Evolutionary conservation across 2,888 invertebrate genomes (phyloP).

Genomic region (Nephrotoma appendiculata): DNA sequence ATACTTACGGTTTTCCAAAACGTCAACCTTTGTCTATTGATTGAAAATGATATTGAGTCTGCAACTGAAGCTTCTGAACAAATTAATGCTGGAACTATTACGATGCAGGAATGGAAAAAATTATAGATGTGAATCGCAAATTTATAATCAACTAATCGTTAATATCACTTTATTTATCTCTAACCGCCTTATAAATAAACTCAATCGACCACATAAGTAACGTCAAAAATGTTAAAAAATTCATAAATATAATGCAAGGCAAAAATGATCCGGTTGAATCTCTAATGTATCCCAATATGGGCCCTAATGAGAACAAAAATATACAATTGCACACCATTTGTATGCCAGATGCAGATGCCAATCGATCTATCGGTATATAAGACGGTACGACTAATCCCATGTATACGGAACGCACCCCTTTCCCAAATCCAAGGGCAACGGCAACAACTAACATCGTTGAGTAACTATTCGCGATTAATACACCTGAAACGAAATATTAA

Average conservation of each 20-base stretch:
- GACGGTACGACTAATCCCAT: slow-evolving; percentile 52
- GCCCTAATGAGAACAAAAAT: slow-evolving; percentile 43
- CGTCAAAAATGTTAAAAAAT: neutral
- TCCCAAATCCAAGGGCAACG: slow-evolving; percentile 45
- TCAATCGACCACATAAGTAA: neutral
- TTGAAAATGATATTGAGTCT: no score
- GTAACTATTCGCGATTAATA: slow-evolving; percentile 27
- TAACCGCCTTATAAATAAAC: neutral
- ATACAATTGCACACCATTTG: slow-evolving; percentile 55
- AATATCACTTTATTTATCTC: neutral
- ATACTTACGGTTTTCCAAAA: no score
- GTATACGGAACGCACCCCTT: slow-evolving; percentile 54
- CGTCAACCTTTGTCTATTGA: no score
- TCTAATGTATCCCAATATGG: slow-evolving; percentile 38
- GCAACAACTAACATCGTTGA: slow-evolving; percentile 35
- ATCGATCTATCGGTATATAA: slow-evolving; percentile 48
- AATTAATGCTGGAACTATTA: no score
- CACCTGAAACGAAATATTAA: slow-evolving; percentile 20
- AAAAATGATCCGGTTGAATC: neutral
- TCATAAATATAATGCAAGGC: slow-evolving; percentile 1
- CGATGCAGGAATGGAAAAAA: no score
- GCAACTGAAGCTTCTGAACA: no score
- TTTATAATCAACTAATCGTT: neutral
- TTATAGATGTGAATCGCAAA: no score
- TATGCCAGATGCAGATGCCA: slow-evolving; percentile 52